Base-by-base conservation (phyloP, 2,888 invertebrate species). In the Pteria penguin region DNA sequence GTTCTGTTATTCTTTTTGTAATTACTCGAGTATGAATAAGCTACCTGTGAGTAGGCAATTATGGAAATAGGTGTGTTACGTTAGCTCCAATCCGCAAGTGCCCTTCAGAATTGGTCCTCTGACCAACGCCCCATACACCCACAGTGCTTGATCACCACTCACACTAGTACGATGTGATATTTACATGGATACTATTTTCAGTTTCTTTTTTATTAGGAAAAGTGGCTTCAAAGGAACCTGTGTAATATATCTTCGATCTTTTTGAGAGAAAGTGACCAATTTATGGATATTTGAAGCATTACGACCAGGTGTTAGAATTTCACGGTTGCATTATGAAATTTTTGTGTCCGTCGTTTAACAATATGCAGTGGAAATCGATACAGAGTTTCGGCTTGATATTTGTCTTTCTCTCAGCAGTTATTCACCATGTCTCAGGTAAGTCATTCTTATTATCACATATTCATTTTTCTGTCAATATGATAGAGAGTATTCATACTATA, bases 1-100 rank as follows among this genome's bases (percentile, higher is more conserved):
- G 65, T 65, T 65, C 45, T 45, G 45, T 18, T 45, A 45, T 45
- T 45, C 45, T 45, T 45, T 45, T 45, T 18, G 18, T 45, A 45
- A 45, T 45, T 45, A 45, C 45, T 45, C 45, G 45, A 45, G 11
- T 45, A 45, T 45, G 45, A 45, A 45, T 45, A 45, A 45, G 45
- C 45, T 45, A 45, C 45, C 45, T 45, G 45, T 45, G 45, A 45
- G 45, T 45, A 45, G 45, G 18, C 45, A 45, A 45, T 45, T 45
- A 45, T 45, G 45, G 45, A 45, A 45, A 45, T 45, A 45, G 45
- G 45, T 45, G 45, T 45, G 45, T 45, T 45, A 45, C 45, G 45
- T 18, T 45, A 14, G 18, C 45, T 14, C 45, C 45, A 45, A 45
- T 45, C 45, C 45, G 18, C 18, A 45, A 45, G 18, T 45, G 45